Conservation (phyloP, 1,140 invertebrate species). For the Dendroctonus ponderosae region DNA sequence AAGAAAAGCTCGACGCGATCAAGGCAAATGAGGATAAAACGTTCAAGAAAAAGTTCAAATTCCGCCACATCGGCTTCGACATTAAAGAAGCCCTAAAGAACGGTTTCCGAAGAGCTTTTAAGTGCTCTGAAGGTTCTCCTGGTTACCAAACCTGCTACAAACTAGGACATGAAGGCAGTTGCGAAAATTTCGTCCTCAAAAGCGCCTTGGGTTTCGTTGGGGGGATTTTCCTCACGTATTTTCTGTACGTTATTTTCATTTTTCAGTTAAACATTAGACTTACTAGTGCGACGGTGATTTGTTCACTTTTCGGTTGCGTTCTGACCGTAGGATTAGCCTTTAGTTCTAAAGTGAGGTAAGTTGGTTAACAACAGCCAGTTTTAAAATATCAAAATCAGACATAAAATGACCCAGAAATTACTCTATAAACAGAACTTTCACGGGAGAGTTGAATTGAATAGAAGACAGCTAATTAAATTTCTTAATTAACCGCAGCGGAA, state of each 20-base stretch:
- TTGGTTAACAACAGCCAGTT: background rate
- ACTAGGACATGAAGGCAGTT: conserved; percentile 56
- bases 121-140: conserved; percentile 32
- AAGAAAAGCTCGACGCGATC: conserved; percentile 44
- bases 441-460: too few species aligned
- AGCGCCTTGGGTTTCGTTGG: conserved; percentile 61
- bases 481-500: conserved; percentile 4
- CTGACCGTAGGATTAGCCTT: conserved; percentile 67
- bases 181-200: conserved; percentile 61
- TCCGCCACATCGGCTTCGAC: conserved; percentile 37
- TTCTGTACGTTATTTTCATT: conserved; percentile 65
- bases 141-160: conserved; percentile 45
- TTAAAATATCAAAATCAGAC: too few species aligned
- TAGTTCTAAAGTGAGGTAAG: conserved; percentile 61
- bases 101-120: conserved; percentile 32
- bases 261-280: conserved; percentile 61
- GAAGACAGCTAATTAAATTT: conserved; percentile 9
- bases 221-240: conserved; percentile 62
- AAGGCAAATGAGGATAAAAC: conserved; percentile 27
- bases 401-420: too few species aligned
- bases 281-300: conserved; percentile 58
- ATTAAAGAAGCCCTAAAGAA: conserved; percentile 31
- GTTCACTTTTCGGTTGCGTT: conserved; percentile 60
- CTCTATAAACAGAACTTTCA: too few species aligned
- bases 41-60: conserved; percentile 35